Percentiles rank a stretch among this genome's conserved stretches.
phyloP scores from a whole-genome alignment of 2,113 vertebrate genomes.

The Chaetorhynchus papuensis region DNA sequence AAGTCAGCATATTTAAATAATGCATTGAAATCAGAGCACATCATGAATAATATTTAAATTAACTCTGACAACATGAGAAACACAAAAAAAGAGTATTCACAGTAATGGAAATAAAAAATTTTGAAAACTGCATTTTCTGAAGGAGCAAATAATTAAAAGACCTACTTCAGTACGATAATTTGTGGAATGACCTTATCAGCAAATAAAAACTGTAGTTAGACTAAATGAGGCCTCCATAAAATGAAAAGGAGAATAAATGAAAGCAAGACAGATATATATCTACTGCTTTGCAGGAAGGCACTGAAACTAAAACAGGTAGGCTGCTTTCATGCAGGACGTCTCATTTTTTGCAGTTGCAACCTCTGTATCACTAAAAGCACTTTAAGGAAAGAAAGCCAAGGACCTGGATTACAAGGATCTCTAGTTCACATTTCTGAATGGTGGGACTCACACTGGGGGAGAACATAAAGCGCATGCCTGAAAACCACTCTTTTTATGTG shows the following conservation, averaged over 20 bases:
- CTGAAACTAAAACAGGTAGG: neutral
- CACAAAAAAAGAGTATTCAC: neutral
- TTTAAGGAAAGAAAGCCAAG: neutral
- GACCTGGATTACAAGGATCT: neutral
- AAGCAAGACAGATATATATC: neutral
- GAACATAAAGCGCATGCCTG: neutral
- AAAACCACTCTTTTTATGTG: neutral
- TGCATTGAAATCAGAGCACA: constrained; percentile 35
- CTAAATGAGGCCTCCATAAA: constrained; percentile 18
- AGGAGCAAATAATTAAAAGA: constrained; percentile 34
- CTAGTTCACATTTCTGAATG: neutral
- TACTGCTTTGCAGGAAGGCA: neutral
- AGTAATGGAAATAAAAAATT: constrained; percentile 12
- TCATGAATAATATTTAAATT: constrained; percentile 50
- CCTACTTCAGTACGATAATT: neutral
- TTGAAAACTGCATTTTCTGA: constrained; percentile 30
- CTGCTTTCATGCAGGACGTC: neutral
- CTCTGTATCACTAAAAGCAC: neutral
- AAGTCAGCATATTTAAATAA: constrained; percentile 59
- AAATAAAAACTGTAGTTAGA: constrained; percentile 1
- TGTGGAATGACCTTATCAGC: constrained; percentile 22
- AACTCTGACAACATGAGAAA: constrained; percentile 9
- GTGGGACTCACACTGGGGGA: neutral
- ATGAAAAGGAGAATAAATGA: neutral
- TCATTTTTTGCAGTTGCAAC: neutral